Base-by-base conservation (phyloP, 2,888 invertebrate genomes). In the Polymixis lichenea region DNA sequence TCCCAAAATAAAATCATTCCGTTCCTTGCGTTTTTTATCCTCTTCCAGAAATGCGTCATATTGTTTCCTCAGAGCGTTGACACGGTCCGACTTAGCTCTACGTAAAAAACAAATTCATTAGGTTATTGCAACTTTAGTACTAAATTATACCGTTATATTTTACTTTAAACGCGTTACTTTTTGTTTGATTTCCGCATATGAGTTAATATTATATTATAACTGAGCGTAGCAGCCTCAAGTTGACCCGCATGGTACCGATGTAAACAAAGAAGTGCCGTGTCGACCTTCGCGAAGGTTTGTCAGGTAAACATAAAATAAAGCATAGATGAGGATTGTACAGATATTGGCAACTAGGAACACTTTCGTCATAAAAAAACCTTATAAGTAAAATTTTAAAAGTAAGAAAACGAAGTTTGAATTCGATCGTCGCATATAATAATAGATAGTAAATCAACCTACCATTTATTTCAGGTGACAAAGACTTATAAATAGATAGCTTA, bases 21-120 rank as follows among this genome's bases (percentile, higher is more conserved):
- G 91, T 74, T 95, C 94, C 87, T 93, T 96, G 17, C 97, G 92
- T 85, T 93, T 95, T 84, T 94, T 96, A 82, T 96, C 96, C 75
- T 97, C 96, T 84, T 95, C 95, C 72, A 96, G 89, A 85, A 96
- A 95, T 28, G 93, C 91, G 77, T 96, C 96, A 90, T 96, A 97
- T 89, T 95, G 93, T 87, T 96, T 95, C 78, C 94, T 91, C 51
- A 96, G 80, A 13, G 91, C 90, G 82, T 95, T 95, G 32, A 96
- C 93, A 46, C 94, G 94, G 38, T 95, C 95, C 7, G 94, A 92
- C 90, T 93, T 95, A 46, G 91, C 76, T 90, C 96, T 96, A 90
- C 56, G 92, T 75, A 13, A 78, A 55, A 22, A 76, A 77, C 74
- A 70, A 70, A 60, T n/a, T 53, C 1, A 67, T 73, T 58, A 58